A percentile compares a stretch with the other conserved stretches of the same genome.
Conservation (phyloP, 1,140 invertebrate species). For the Brachionus asplanchnoidis region DNA sequence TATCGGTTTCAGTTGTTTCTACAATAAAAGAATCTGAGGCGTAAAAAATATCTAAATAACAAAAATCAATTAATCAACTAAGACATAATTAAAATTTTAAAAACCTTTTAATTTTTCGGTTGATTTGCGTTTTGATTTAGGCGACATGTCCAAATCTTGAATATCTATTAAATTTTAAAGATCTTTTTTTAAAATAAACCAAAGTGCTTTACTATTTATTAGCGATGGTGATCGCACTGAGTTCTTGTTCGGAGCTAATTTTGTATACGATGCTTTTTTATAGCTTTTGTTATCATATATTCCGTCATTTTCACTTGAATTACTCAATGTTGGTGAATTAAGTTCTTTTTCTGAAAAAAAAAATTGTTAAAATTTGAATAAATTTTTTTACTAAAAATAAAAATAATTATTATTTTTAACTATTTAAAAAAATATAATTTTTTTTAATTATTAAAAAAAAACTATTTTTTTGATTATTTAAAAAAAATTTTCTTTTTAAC, state of each 20-base stretch:
- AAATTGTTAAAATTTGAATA: not conserved
- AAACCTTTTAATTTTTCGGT: conserved; percentile 25
- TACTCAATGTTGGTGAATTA: not conserved
- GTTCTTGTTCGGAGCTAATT: not conserved
- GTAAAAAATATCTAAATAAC: not conserved
- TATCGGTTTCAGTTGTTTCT: conserved; percentile 29
- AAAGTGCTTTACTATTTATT: not conserved
- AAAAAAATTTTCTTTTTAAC: too few relatives aligned
- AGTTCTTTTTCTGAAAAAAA: not conserved
- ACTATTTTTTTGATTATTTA: too few relatives aligned
- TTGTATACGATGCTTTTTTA: not conserved
- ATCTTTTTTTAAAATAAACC: not conserved
- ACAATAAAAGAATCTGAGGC: conserved; percentile 9
- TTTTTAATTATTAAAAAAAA: too few relatives aligned
- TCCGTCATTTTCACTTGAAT: not conserved
- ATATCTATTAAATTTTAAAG: conserved; percentile 4
- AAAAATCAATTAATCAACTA: not conserved
- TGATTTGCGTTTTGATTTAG: conserved; percentile 24
- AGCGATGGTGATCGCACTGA: not conserved
- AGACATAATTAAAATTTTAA: not conserved
- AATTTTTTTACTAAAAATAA: not conserved
- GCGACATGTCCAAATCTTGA: conserved; percentile 38
- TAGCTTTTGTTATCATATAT: conserved; percentile 17
- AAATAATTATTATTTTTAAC: too few relatives aligned
- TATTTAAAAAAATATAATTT: too few relatives aligned